phyloP scores from a whole-genome alignment of 1,140 invertebrate genomes.

The Leguminivora glycinivorella region DNA sequence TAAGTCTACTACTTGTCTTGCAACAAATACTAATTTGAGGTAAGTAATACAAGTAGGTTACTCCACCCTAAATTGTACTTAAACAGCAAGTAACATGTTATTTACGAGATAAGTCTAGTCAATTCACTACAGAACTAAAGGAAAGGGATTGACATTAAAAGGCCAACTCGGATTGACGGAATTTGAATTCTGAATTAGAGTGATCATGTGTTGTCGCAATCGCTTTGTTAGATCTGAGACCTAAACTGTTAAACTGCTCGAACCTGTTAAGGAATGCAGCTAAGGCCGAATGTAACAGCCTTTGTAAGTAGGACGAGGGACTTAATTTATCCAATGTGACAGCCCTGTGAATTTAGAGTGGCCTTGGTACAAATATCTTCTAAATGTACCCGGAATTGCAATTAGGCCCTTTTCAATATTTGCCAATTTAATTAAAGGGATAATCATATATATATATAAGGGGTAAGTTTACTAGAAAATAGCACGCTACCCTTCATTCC shows the following conservation, averaged over 20 bases:
- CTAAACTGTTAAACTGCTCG: constrained; percentile 38
- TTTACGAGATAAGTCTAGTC: constrained; percentile 13
- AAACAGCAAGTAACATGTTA: constrained; percentile 20
- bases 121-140: background rate
- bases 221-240: constrained; percentile 42
- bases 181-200: constrained; percentile 25
- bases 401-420: background rate
- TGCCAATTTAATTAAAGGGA: background rate
- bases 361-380: constrained; percentile 28
- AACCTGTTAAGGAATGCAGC: constrained; percentile 52
- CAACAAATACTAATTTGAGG: constrained; percentile 5
- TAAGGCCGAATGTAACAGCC: constrained; percentile 48
- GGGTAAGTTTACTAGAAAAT: no score
- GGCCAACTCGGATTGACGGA: constrained; percentile 9
- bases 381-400: background rate
- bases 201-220: constrained; percentile 38
- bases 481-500: no score
- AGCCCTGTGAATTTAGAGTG: constrained; percentile 48
- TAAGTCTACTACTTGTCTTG: background rate
- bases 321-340: constrained; percentile 56
- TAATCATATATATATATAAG: no score
- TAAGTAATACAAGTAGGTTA: background rate
- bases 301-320: constrained; percentile 48
- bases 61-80: constrained; percentile 22
- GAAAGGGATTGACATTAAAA: constrained; percentile 1